A percentile compares a stretch with the other conserved stretches of the same genome.
Evolutionary conservation across 2,113 vertebrate species (phyloP).

Genomic region (Cephalopholis sonnerati): DNA sequence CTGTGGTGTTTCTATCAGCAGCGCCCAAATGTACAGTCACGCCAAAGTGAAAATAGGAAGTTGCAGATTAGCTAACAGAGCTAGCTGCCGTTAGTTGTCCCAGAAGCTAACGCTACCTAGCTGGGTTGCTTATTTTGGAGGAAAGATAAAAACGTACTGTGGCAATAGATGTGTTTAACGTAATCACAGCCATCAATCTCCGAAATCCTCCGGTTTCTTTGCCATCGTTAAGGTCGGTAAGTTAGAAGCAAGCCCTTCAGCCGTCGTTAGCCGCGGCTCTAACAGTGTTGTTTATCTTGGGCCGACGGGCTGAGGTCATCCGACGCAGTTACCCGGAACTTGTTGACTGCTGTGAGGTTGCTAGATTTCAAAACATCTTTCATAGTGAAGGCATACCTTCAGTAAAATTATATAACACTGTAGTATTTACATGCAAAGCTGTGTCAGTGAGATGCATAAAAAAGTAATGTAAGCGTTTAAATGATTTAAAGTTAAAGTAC

Average conservation of each 20-base stretch:
- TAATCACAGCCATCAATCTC: conserved; percentile 42
- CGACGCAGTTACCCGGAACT: conserved; percentile 69
- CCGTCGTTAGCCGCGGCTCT: background rate
- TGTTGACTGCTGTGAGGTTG: conserved; percentile 22
- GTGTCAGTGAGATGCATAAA: background rate
- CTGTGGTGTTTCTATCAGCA: background rate
- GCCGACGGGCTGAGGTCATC: conserved; percentile 62
- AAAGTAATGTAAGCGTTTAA: too few species aligned
- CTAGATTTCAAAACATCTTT: background rate
- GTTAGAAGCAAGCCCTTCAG: background rate
- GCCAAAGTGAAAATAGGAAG: conserved; percentile 59
- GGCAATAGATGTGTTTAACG: background rate
- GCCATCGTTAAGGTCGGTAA: conserved; percentile 55
- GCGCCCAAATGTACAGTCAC: background rate
- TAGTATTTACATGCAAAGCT: background rate
- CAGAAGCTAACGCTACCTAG: conserved; percentile 24
- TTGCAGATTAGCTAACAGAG: conserved; percentile 37
- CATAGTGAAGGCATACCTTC: background rate
- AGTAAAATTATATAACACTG: background rate
- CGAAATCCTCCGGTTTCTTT: conserved; percentile 39
- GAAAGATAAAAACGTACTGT: conserved; percentile 49
- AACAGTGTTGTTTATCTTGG: conserved; percentile 69
- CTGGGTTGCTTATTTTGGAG: background rate
- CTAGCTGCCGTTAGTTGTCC: conserved; percentile 7
- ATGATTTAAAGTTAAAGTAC: too few species aligned